A percentile compares a stretch with the other conserved stretches of the same genome.
Conservation (phyloP, 2,888 invertebrate genomes). For the Oxytorus armatus region DNA sequence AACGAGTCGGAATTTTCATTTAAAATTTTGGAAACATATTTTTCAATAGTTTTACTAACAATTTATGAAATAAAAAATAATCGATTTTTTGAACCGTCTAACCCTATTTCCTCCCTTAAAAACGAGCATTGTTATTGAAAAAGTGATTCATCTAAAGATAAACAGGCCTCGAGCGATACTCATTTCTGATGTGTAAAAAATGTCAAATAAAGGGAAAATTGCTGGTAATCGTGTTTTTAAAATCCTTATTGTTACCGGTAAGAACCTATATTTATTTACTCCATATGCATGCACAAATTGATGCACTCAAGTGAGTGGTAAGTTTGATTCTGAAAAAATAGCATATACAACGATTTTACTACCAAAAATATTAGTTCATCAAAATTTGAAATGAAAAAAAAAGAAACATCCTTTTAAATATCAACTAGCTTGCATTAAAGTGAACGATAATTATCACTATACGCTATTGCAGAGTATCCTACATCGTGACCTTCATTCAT, state of each 20-base stretch:
- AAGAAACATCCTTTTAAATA: not conserved
- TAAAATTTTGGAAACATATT: no score
- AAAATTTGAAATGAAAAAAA: not conserved
- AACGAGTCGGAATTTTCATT: no score
- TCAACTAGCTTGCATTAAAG: not conserved
- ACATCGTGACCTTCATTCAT: not conserved
- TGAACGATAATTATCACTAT: constrained; percentile 18
- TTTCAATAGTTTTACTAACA: no score
- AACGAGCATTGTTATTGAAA: no score
- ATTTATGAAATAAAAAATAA: no score
- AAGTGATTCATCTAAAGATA: no score
- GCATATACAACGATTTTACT: no score
- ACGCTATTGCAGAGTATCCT: not conserved
- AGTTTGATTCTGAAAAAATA: not conserved
- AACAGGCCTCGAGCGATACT: no score
- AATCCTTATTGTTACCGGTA: constrained; percentile 11
- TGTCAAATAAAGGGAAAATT: not conserved
- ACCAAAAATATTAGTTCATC: not conserved
- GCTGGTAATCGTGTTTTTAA: not conserved
- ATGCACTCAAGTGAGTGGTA: constrained; percentile 1
- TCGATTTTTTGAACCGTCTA: no score
- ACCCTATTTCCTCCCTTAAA: no score
- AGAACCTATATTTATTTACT: not conserved
- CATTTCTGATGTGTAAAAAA: no score
- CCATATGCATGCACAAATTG: not conserved